Evolutionary conservation across 2,888 invertebrate genomes (phyloP).

Genomic region (Nowickia ferox): DNA sequence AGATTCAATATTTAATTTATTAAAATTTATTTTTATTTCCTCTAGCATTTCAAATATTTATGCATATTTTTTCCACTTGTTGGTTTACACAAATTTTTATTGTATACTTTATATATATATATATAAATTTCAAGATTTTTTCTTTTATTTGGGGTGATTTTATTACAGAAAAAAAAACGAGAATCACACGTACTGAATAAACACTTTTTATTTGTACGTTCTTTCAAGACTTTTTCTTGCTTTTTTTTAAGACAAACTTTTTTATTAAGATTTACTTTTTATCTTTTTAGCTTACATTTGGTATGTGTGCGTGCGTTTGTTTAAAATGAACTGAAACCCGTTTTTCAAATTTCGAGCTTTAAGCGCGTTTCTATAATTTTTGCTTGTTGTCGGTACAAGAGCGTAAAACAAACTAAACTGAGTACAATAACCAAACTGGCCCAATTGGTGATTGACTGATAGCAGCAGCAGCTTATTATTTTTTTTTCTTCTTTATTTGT

Average conservation of each 20-base stretch:
- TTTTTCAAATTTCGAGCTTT: constrained; percentile 56
- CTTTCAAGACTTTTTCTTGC: constrained; percentile 40
- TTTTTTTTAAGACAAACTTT: constrained; percentile 49
- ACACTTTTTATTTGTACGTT: constrained; percentile 36
- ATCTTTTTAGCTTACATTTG: constrained; percentile 55
- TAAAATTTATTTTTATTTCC: background rate
- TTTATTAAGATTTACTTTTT: constrained; percentile 54
- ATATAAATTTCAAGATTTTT: background rate
- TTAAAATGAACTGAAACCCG: constrained; percentile 62
- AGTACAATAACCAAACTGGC: constrained; percentile 49
- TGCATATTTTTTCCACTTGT: constrained; percentile 11
- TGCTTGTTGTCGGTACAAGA: constrained; percentile 67
- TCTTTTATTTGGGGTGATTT: background rate
- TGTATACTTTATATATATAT: background rate
- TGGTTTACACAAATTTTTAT: background rate
- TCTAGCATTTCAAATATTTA: background rate
- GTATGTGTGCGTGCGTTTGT: constrained; percentile 6
- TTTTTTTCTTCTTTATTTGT: constrained; percentile 1
- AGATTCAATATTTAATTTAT: constrained; percentile 16
- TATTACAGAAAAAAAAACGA: constrained; percentile 4
- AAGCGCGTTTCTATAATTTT: constrained; percentile 52
- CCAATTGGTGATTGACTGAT: constrained; percentile 53
- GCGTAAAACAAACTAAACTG: constrained; percentile 68
- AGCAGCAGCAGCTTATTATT: constrained; percentile 28
- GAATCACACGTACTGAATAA: constrained; percentile 25